Base-by-base conservation (phyloP, 2,113 vertebrate species). In the Naja naja region DNA sequence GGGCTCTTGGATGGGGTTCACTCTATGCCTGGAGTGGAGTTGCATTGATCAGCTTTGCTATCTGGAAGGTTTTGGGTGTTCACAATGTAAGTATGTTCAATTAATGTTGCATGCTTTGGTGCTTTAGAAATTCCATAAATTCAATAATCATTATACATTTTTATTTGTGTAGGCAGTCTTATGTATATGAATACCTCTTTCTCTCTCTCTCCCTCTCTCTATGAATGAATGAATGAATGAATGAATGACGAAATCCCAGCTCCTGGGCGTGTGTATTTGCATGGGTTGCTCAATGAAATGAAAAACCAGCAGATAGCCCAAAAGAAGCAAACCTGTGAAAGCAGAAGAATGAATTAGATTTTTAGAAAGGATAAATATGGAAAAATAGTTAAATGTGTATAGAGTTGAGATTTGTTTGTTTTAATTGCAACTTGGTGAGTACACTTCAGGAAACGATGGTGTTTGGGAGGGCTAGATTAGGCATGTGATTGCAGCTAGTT, bases 1-100 rank as follows among this genome's bases (percentile, higher is more conserved):
- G 99, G 60, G 99, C 99, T 2, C 96, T 99, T 89, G 99, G 98
- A 20, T 99, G 98, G 98, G 99, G 99, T 14, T 99, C 99, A 0
- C 97, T 99, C 2, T 99, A 96, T 0, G 98, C 99, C 0, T 99
- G 98, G 98, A 98, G 98, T 0, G 99, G 99, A 10, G 98, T 99
- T 27, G 99, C 99, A 1, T 93, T 99, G 92, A 97, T 99, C 91
- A 98, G 98, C 93, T 97, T 98, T 89, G 94, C 98, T 0, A 96
- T 98, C 95, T 99, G 99, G 98, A 99, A 99, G 92, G 98, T 97
- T 45, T 94, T 99, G 52, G 99, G 98, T 0, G 98, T 99, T 85
- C 99, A 99, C 97, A 98, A 97, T 54, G 99, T 99, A 96, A 96
- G 99, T 98, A 97, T 45, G 92, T 52, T 69, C 8, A 54, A 52